Conservation (phyloP, 2,113 vertebrate genomes). For the Poeciliopsis prolifica region DNA sequence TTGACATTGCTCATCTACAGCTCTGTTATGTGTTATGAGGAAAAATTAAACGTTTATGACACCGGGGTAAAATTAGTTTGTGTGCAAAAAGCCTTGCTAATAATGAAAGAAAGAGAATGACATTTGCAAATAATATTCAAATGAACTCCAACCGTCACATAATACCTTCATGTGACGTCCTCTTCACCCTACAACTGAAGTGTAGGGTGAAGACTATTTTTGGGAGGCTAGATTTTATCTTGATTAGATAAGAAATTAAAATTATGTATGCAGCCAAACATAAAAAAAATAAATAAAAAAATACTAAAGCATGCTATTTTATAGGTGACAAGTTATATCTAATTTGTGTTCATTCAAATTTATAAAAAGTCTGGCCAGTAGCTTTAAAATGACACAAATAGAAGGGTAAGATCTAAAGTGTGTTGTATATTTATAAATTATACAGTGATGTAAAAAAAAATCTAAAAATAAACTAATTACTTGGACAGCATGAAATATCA, state of each 20-base stretch:
- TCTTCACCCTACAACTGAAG: too few species aligned
- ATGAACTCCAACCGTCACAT: not conserved
- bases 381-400: not conserved
- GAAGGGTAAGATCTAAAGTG: not conserved
- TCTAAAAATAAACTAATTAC: conserved; percentile 11
- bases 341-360: not conserved
- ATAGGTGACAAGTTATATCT: not conserved
- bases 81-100: not conserved
- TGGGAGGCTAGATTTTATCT: not conserved
- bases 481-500: conserved; percentile 9
- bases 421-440: not conserved
- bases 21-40: not conserved
- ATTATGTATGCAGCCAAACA: too few species aligned
- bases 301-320: not conserved
- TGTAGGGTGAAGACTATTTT: too few species aligned
- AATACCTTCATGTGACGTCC: not conserved
- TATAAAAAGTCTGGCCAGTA: not conserved
- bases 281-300: too few species aligned
- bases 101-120: not conserved
- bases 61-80: not conserved
- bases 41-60: not conserved
- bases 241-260: too few species aligned
- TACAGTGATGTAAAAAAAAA: not conserved
- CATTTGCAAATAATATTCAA: too few species aligned
- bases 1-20: not conserved